Evolutionary conservation across 2,797 vertebrate genomes (phyloP), one percentile per base, ranked within the genome.

Genomic region (Gorsachius magnificus): DNA sequence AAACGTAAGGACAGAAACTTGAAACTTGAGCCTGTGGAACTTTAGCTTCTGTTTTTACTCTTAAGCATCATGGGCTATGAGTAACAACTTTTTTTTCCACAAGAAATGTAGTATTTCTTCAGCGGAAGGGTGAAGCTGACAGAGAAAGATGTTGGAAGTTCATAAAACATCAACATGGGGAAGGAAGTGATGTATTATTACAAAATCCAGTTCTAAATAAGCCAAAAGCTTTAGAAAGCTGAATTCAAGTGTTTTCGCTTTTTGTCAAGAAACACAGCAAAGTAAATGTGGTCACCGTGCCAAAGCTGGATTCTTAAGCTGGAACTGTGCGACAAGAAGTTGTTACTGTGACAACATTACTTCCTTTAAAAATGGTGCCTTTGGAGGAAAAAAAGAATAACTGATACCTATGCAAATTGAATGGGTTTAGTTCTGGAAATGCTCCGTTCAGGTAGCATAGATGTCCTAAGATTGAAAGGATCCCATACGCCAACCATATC

Each of bases 1-100:
- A 95, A 89, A 81, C 1, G 0, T 38, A 71, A 86, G 50, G 38
- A 92, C 48, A 61, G 75, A 91, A 95, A 78, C 22, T 45, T 85
- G 82, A 83, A 96, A 93, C 84, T 54, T 33, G 45, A 77, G 41
- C 41, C 10, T 89, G 81, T 80, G 82, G 29, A 93, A 95, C 75
- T 89, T 87, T 0, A 75, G 68, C 46, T 93, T 94, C 75, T 85
- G 5, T 83, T 96, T 86, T 91, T 41, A 81, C 31, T 35, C 46
- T 24, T 26, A 43, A 89, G 50, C 1, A 0, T 92, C 92, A 90
- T 1, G 3, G 29, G 16, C 65, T 68, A 54, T 41, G 43, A 56
- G 61, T 5, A 85, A 46, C 41, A 72, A 75, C 36, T 25, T 38
- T 45, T 45, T 80, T 65, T 63, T 41, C 46, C 36, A 29, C n/a